Conservation (phyloP, 2,797 vertebrate genomes). For the Halcyon chelicuti region DNA sequence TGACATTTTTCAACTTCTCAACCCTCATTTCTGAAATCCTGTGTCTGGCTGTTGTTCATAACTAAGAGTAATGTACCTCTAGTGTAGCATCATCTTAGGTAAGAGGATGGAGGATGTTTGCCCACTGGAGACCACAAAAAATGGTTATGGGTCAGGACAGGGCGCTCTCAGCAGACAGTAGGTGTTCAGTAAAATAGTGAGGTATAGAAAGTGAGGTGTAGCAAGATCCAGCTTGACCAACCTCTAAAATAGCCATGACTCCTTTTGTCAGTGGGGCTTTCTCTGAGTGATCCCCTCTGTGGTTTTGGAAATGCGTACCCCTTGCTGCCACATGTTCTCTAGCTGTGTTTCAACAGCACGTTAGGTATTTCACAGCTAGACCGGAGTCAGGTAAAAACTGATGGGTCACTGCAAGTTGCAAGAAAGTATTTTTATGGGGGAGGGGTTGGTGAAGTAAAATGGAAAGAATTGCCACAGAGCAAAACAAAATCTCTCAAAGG, state of each 20-base stretch:
- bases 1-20: neutral
- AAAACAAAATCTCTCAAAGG: neutral
- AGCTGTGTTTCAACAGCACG: accelerated
- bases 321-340: neutral
- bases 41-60: neutral
- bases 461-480: neutral
- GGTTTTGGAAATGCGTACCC: neutral
- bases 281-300: neutral
- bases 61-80: neutral
- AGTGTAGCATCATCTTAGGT: neutral
- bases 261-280: neutral
- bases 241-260: neutral
- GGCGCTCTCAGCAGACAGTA: neutral
- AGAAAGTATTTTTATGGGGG: neutral
- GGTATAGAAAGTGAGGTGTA: neutral
- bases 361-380: neutral
- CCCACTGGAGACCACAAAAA: neutral
- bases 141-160: neutral
- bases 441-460: neutral
- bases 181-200: neutral
- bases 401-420: neutral
- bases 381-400: neutral
- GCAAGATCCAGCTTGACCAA: neutral
- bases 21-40: neutral
- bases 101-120: neutral